Evolutionary conservation across 2,797 vertebrate genomes (phyloP), one percentile per base, ranked within the genome.

Genomic region (Rhinogobio ventralis): DNA sequence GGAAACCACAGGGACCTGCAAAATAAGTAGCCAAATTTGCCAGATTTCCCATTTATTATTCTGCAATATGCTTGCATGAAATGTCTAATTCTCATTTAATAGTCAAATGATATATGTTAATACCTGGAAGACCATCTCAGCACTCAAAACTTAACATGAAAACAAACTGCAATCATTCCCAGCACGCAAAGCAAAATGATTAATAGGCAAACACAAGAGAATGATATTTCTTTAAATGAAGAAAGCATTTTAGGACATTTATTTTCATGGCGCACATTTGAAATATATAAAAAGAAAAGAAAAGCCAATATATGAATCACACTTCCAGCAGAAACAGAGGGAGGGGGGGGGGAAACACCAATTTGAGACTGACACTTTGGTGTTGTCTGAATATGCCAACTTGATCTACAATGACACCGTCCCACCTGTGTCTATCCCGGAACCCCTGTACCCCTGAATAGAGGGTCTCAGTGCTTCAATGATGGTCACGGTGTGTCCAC

Each of bases 231-330:
- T 93, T 92, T 93, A 91, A 81, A 77, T 82, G 20, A 64, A 93
- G 89, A 90, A 91, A 91, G 81, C 93, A 94, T 94, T 92, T 93
- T 89, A 94, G 94, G 91, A 95, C 93, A 95, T 95, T 94, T 95
- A 94, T 95, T 93, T 93, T 90, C 39, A 82, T 84, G 93, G 85
- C 94, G 94, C 91, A 94, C 90, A 94, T 93, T 91, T 91, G 90
- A 93, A 95, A 91, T 91, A 91, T 91, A 92, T 92, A 91, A 49
- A 55, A 81, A 11, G 10, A 60, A 17, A 42, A 77, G 7, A 57
- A 64, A 75, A 83, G 20, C 36, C 49, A 9, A 11, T 69, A 53
- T 60, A 23, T n/a, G 64, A 68, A 23, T 53, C 46, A 51, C 20
- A 46, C 36, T n/a, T 78, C 57, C 25, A 84, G 36, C 82, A 68